Evolutionary conservation across 2,797 vertebrate species (phyloP).

Genomic region (Pygocentrus nattereri): DNA sequence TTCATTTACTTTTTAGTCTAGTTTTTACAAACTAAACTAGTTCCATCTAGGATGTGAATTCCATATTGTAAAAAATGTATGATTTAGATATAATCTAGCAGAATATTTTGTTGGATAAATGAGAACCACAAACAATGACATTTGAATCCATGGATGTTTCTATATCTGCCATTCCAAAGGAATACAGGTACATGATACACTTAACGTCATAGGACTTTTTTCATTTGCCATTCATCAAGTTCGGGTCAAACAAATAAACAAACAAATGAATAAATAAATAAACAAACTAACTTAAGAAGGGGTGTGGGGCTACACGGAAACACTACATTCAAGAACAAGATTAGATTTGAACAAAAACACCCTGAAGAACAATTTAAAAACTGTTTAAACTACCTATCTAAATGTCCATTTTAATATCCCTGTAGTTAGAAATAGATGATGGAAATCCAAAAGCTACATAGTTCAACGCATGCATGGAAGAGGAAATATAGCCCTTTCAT

Average conservation of each 20-base stretch:
- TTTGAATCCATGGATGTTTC: not conserved
- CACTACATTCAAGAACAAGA: not conserved
- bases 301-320: not conserved
- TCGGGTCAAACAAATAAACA: not conserved
- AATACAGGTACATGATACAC: not conserved
- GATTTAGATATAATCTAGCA: not conserved
- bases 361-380: not conserved
- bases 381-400: too few relatives aligned
- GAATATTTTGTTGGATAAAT: not conserved
- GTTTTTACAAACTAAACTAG: too few relatives aligned
- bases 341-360: not conserved
- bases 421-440: not conserved
- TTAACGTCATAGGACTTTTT: not conserved
- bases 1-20: too few relatives aligned
- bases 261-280: not conserved
- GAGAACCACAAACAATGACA: not conserved
- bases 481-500: constrained; percentile 69
- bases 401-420: not conserved
- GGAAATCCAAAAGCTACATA: not conserved
- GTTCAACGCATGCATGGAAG: constrained; percentile 33
- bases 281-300: not conserved
- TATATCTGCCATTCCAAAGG: not conserved
- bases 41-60: not conserved
- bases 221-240: not conserved
- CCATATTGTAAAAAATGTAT: not conserved